Base-by-base conservation (phyloP, 2,888 invertebrate genomes). In the Pyrocoelia pectoralis region DNA sequence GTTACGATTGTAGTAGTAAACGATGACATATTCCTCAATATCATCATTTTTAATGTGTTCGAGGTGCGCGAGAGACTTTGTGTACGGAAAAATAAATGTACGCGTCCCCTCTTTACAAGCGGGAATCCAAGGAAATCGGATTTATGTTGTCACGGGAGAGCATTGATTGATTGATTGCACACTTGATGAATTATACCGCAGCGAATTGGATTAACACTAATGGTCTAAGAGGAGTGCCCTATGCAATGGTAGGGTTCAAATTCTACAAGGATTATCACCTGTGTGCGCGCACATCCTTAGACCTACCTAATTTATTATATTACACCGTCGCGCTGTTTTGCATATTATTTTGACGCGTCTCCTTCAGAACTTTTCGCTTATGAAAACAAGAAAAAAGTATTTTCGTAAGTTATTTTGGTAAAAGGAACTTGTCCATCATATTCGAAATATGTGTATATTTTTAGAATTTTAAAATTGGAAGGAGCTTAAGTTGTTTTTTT, bases 111-210 rank as follows among this genome's bases (percentile, higher is more conserved):
- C 58, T 54, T 57, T 63, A 60, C 56, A 66, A 66, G 65, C 72
- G 70, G 59, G 70, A 70, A 70, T 72, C 69, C 61, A 70, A 77
- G 76, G 75, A 78, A 80, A 79, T 80, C 77, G 79, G 80, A 79
- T 80, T 80, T 77, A 74, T 72, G 76, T 75, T 79, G 80, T 80
- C 80, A 77, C 76, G 76, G 75, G 73, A 70, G 58, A 71, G 76
- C 79, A 78, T 77, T 79, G 80, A 80, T 80, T 80, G 80, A 80
- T 80, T 78, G 80, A 80, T 80, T 78, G 76, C 78, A 72, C 70
- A 70, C 73, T 74, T 77, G 78, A 79, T 78, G 79, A 80, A 79
- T 80, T 78, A 79, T 78, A 77, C 77, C 75, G 74, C 72, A 73
- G 75, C 74, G 77, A 73, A 77, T 77, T 74, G 76, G 75, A 76